Base-by-base conservation (phyloP, 2,797 vertebrate genomes). In the Delichon dasypus region DNA sequence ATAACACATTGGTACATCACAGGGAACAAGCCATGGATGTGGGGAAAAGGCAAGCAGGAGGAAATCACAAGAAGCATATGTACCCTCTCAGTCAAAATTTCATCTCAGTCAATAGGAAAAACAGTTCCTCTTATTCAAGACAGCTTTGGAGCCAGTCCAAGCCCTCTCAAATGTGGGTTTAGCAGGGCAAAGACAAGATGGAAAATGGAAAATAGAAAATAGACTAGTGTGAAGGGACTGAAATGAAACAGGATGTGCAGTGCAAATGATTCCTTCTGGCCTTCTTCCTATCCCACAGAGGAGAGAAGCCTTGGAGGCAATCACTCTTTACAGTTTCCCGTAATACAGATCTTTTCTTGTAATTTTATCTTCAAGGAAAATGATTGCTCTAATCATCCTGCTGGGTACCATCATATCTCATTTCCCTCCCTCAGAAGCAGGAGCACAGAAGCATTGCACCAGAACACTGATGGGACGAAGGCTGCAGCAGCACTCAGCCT, bases 381-480 rank as follows among this genome's bases (percentile, higher is more conserved):
- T 1, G 1, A 6, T 85, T 80, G 6, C 27, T 61, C 21, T 65
- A 58, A 85, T 68, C 18, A 74, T 18, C 11, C 34, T 83, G 6
- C 26, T 77, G 30, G 6, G 38, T 25, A 7, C 27, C 18, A 18
- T 73, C 75, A 54, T 6, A 47, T 44, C 54, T 62, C 16, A 13
- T 76, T 68, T 62, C 11, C 36, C 3, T 4, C 9, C 14, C 10
- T 36, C 25, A 61, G 58, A 76, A 77, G 22, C 4, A 55, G 13
- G 11, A 77, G 4, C 44, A 81, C 9, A 34, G 76, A 84, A 47
- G 3, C 3, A 0, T 79, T 26, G 20, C 29, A n/a, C 44, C 26
- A n/a, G 50, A 76, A n/a, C 50, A 47, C 3, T 11, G 26, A 44
- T 0, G 2, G 2, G 51, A 51, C 0, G 0, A 50, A 18, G 8